Base-by-base conservation (phyloP, 1,140 invertebrate genomes). In the Drosophila ercepeae region DNA sequence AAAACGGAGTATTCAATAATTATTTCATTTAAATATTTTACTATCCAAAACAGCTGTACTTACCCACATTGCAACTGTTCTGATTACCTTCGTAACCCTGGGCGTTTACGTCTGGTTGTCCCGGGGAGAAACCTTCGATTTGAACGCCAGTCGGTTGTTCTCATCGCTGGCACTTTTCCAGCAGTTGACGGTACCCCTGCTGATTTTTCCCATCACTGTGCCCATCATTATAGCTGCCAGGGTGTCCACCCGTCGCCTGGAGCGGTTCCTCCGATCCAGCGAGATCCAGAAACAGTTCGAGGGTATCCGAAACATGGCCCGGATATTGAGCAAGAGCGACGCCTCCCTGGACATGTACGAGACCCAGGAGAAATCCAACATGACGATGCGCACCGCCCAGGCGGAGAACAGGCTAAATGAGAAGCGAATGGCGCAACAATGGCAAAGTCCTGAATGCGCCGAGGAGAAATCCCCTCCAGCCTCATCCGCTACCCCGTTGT, bases 161-260 rank as follows among this genome's bases (percentile, higher is more conserved):
- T 94, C 95, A 16, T 95, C 95, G 11, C 83, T 97, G 48, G 95
- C 96, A 1, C 93, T 97, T 5, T 96, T 96, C 89, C 96, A 96
- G 78, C 96, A 97, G 79, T 91, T 97, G 2, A 95, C 95, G 0
- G 95, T 96, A 0, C 95, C 96, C 9, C 91, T 97, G 14, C 94
- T 96, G 67, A 96, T 97, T 46, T 94, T 96, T 68, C 96, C 96
- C 1, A 94, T 96, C 49, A 95, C 95, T 3, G 93, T 97, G 19
- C 94, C 96, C 2, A 96, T 96, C 78, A 93, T 96, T 11, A 95
- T 96, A 61, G 94, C 94, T 75, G 95, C 95, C 5, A 92, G 94
- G 91, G 95, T 96, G 90, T 94, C 93, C 53, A 95, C 95, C 0
- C 93, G 92, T 32, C 93, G 96, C 57, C 91, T 97, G 14, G 92